Percentiles rank a stretch among this genome's conserved stretches.
phyloP scores from a whole-genome alignment of 2,888 invertebrate species.

The Carterocephalus palaemon region DNA sequence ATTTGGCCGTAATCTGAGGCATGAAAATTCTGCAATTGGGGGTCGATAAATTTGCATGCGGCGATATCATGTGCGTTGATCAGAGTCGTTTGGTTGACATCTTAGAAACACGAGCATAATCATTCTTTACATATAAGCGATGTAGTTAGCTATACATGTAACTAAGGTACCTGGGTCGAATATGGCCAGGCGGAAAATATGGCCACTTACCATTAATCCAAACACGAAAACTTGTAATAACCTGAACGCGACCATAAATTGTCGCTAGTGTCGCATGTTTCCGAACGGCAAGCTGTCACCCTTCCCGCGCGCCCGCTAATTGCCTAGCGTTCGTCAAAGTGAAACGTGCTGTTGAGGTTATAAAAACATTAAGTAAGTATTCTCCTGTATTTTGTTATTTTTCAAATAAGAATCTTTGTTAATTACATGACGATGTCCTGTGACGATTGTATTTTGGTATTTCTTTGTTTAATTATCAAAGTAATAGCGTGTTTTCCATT shows the following conservation, averaged over 20 bases:
- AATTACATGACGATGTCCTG: no score
- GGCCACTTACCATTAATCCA: no score
- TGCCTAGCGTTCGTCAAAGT: no score
- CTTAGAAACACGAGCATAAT: constrained; percentile 23
- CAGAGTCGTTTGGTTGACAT: constrained; percentile 14
- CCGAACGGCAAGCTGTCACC: no score
- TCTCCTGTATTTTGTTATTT: constrained; percentile 25
- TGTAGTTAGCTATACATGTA: constrained; percentile 14
- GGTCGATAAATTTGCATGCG: constrained; percentile 59
- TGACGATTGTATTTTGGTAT: no score
- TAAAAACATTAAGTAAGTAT: constrained; percentile 26
- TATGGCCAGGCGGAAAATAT: no score
- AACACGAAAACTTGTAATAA: no score
- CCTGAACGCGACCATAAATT: no score
- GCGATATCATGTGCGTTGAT: constrained; percentile 29
- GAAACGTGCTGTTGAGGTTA: constrained; percentile 1
- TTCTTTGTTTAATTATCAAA: constrained; percentile 28
- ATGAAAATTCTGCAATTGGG: constrained; percentile 31
- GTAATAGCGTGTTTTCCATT: constrained; percentile 27
- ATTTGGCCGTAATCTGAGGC: constrained; percentile 31
- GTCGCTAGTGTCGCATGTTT: no score
- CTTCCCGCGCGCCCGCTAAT: no score
- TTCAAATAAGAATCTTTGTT: constrained; percentile 23
- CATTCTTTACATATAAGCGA: constrained; percentile 13
- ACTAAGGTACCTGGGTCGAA: no score